Percentiles rank a stretch among this genome's conserved stretches.
Conservation (phyloP, 2,888 invertebrate species). For the Conus canariensis region DNA sequence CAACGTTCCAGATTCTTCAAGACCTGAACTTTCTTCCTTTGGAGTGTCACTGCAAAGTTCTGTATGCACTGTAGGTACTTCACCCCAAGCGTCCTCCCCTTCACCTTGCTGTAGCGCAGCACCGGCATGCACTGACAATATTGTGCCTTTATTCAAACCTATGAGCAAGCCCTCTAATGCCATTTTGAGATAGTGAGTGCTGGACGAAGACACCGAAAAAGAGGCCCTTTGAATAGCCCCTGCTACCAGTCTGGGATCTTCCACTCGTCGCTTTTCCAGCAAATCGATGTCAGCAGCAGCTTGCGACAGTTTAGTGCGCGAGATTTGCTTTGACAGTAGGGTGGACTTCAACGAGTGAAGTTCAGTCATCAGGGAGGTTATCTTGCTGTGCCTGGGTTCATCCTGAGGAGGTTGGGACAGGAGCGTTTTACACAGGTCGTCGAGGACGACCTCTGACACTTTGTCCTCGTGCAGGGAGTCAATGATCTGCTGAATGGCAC, state of each 20-base stretch:
- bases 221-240: background rate
- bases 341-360: background rate
- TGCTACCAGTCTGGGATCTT: background rate
- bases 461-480: background rate
- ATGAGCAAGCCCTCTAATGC: background rate
- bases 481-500: background rate
- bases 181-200: background rate
- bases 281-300: background rate
- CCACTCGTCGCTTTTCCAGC: background rate
- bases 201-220: background rate
- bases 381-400: background rate
- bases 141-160: background rate
- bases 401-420: background rate
- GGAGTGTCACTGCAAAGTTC: no score
- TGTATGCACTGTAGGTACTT: no score
- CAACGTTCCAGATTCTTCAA: no score
- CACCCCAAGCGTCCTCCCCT: no score
- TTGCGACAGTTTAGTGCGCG: background rate
- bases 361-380: background rate
- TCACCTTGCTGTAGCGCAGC: no score
- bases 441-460: background rate
- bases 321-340: background rate
- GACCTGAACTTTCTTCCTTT: no score
- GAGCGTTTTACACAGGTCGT: background rate
- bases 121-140: background rate